Evolutionary conservation across 2,888 invertebrate species (phyloP), one percentile per base, ranked within the genome.

Genomic region (Nemoura dubitans): DNA sequence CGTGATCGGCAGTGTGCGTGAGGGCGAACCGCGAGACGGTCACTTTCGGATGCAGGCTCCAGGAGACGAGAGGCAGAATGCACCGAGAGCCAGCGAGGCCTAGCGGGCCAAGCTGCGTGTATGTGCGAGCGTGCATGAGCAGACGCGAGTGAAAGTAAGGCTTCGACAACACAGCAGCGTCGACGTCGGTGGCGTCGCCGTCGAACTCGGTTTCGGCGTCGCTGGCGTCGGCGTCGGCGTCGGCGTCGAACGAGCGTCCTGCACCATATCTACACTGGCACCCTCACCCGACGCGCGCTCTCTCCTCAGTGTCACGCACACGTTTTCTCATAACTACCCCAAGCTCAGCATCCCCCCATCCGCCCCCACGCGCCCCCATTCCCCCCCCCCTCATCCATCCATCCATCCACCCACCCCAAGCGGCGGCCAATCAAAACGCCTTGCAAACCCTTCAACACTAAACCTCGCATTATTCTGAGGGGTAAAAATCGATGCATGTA

Each of bases 381-480:
- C n/a, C n/a, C n/a, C n/a, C n/a, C n/a, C n/a, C n/a, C n/a, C n/a
- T n/a, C n/a, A n/a, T n/a, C n/a, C n/a, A n/a, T 36, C 36, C 28
- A 26, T n/a, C 81, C 30, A 81, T 81, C 30, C 81, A 28, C 30
- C 26, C 26, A 28, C 30, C 81, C 81, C 81, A 6, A 30, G 28
- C 59, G 14, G 10, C 76, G 25, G 43, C 84, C 84, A 84, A 84
- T 84, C 84, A 76, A 84, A 84, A 84, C 84, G 84, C 84, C 76
- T 59, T 21, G 84, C 84, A 84, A 84, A 29, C 84, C 84, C 84
- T 84, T 84, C 84, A 84, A 84, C 84, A 84, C 76, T 84, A 84
- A 84, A 84, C 84, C 84, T 84, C 84, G 84, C 76, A 84, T 84
- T 84, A 84, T 84, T 84, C 59, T 84, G 84, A 84, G 84, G 84